Evolutionary conservation across 1,140 invertebrate genomes (phyloP).

Genomic region (Eufriesea mexicana): DNA sequence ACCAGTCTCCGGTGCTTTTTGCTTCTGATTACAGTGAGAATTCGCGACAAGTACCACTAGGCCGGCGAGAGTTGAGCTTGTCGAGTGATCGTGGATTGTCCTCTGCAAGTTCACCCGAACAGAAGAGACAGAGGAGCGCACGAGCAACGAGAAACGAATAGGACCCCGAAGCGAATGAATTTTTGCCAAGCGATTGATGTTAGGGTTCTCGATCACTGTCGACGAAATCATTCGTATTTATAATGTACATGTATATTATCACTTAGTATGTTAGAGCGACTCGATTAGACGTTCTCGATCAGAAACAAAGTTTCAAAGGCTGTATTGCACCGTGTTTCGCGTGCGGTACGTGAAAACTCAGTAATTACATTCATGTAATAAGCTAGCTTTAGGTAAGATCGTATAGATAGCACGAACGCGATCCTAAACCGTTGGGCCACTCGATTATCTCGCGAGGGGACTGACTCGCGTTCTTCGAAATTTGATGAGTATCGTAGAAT

Average conservation of each 20-base stretch:
- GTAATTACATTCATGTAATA: constrained; percentile 82
- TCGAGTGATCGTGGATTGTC: constrained; percentile 36
- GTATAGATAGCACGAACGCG: constrained; percentile 36
- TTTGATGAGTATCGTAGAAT: constrained; percentile 45
- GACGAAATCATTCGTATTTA: constrained; percentile 53
- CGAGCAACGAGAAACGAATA: background rate
- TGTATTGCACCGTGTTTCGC: constrained; percentile 76
- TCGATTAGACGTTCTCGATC: constrained; percentile 51
- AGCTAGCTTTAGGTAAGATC: constrained; percentile 51
- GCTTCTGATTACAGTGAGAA: constrained; percentile 84
- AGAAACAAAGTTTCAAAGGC: constrained; percentile 68
- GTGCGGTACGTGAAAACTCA: constrained; percentile 79
- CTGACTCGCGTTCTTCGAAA: background rate
- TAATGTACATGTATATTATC: constrained; percentile 49
- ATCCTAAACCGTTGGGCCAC: constrained; percentile 52
- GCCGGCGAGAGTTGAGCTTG: background rate
- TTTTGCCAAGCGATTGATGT: constrained; percentile 2
- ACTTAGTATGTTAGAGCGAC: constrained; percentile 27
- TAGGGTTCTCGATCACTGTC: constrained; percentile 34
- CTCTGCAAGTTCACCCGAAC: background rate
- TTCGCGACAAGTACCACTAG: constrained; percentile 81
- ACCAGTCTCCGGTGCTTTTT: constrained; percentile 44
- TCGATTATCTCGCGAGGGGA: constrained; percentile 29
- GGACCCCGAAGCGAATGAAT: constrained; percentile 1
- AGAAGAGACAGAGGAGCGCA: background rate